Base-by-base conservation (phyloP, 1,140 invertebrate genomes). In the Lordiphosa collinella region DNA sequence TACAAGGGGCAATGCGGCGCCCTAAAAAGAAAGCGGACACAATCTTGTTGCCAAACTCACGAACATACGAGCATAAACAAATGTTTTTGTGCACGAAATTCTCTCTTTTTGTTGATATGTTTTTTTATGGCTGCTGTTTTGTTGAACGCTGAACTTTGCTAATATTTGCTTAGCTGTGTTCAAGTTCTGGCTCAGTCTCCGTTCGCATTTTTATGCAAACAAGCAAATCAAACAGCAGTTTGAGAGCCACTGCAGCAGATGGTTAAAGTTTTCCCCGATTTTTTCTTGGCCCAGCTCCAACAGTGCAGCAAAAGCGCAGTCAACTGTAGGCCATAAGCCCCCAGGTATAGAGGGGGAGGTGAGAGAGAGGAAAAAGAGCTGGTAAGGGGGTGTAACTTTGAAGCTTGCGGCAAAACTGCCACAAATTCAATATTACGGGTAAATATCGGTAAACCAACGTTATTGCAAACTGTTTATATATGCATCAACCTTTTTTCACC, bases 151-250 rank as follows among this genome's bases (percentile, higher is more conserved):
- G 75, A 82, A 70, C 76, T 80, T 37, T 46, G 46, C 43, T 71
- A 80, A 80, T 80, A 80, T 80, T 80, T 71, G 75, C 51, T 71
- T 80, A 80, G 76, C 76, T 80, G 75, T 80, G 60, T 71, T 69
- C 55, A 82, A 82, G 76, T 80, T 80, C 56, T 64, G 55, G 46
- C 55, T 29, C 25, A 29, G 25, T 29, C 61, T 56, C 60, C 13
- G 35, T 31, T 58, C 49, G 62, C 71, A 29, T 29, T 80, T 62
- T 67, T 62, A 61, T 71, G 54, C 66, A 80, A 75, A 80, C 75
- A 82, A 37, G 16, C 60, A 80, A 65, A 66, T 82, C 76, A 75
- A 80, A 76, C 61, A 80, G 37, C 51, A 54, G 61, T 75, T 75
- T 67, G 76, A 82, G 60, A 70, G 71, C 29, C 52, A 66, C 36